Conservation (phyloP, 1,140 invertebrate genomes). For the Orchesella cincta region DNA sequence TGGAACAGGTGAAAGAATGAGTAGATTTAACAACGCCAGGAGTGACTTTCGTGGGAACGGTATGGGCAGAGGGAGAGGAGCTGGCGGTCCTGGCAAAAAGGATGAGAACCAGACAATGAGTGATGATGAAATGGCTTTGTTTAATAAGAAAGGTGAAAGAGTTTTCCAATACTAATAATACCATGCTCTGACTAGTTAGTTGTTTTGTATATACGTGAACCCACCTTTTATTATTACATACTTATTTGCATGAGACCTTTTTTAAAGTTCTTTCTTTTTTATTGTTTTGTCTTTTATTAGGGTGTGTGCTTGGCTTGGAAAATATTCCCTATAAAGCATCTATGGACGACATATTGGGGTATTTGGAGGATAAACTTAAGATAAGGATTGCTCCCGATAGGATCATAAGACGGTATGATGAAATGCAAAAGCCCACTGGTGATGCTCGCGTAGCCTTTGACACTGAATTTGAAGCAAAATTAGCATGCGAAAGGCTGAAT, state of each 20-base stretch:
- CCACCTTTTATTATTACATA: not conserved
- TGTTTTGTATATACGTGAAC: not conserved
- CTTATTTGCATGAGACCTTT: too few relatives aligned
- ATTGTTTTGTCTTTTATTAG: conserved; percentile 55
- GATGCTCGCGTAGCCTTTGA: conserved; percentile 83
- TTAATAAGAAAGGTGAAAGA: conserved; percentile 15
- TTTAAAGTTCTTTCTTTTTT: not conserved
- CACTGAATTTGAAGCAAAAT: conserved; percentile 53
- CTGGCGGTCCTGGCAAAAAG: conserved; percentile 30
- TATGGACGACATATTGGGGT: conserved; percentile 82
- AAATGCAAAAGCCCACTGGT: conserved; percentile 79
- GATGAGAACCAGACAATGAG: conserved; percentile 25
- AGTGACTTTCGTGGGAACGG: conserved; percentile 30
- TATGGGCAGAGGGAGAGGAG: conserved; percentile 27
- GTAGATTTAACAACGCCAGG: conserved; percentile 34
- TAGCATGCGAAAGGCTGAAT: conserved; percentile 35
- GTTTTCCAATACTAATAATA: not conserved
- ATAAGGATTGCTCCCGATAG: conserved; percentile 71
- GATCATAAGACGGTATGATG: conserved; percentile 79
- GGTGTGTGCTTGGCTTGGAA: conserved; percentile 77
- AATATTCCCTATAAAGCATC: conserved; percentile 84
- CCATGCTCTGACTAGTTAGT: not conserved
- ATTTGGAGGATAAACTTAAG: conserved; percentile 67
- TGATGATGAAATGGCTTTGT: not conserved
- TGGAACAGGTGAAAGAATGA: conserved; percentile 5